These are phyloP conservation scores for Actenoides hombroni DNA, from an alignment of 2,113 vertebrate genomes.

Conservation along the genomic window DNA sequence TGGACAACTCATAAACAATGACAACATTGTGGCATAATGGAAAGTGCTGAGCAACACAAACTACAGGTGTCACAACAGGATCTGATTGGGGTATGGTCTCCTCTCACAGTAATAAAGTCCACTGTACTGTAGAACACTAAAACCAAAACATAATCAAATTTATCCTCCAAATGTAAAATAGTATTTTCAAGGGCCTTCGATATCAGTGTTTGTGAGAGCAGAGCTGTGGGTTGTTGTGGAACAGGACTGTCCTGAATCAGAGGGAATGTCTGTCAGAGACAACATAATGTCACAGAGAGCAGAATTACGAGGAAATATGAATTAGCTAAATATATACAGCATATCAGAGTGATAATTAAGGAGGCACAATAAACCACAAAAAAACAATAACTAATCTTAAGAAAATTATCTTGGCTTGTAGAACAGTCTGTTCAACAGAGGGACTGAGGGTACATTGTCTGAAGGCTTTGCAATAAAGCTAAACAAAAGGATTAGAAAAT, in stretches of 20 bases:
- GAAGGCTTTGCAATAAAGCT: not conserved
- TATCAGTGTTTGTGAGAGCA: not conserved
- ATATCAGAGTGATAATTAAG: not conserved
- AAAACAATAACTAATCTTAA: not conserved
- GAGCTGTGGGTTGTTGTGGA: not conserved
- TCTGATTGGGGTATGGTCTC: not conserved
- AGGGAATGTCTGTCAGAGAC: not conserved
- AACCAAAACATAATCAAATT: not conserved
- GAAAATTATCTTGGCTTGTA: not conserved
- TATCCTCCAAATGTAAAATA: not conserved
- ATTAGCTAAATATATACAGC: not conserved
- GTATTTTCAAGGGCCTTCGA: not conserved
- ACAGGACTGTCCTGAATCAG: not conserved
- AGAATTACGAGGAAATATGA: not conserved
- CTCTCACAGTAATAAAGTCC: not conserved
- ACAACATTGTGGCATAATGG: not conserved
- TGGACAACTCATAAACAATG: accelerated
- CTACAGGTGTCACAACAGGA: not conserved
- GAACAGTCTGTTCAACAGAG: not conserved
- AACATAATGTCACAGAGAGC: not conserved
- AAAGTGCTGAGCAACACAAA: not conserved
- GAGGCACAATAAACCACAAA: not conserved
- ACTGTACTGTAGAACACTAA: not conserved
- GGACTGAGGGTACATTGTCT: not conserved
- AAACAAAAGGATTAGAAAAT: not conserved